Evolutionary conservation across 2,113 vertebrate genomes (phyloP), one percentile per base, ranked within the genome.

Genomic region (Talpa occidentalis): DNA sequence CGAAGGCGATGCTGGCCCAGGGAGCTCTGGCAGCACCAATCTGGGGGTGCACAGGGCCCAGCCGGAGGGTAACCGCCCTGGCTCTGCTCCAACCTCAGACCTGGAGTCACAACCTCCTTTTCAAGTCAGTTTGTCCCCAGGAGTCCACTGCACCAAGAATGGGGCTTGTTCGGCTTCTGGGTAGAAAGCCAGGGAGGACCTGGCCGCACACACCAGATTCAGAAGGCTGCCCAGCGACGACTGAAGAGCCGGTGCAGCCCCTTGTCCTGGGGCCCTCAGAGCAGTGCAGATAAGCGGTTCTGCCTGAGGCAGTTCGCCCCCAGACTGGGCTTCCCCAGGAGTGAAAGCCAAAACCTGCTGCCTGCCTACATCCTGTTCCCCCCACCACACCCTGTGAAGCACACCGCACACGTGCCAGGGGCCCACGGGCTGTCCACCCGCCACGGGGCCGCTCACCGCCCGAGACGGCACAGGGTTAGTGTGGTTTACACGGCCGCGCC

Each of bases 381-480:
- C 47, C 47, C 47, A 16, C 52, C 69, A 52, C 0, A 2, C 69
- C 52, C 35, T 78, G 85, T 73, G 56, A 52, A 73, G 82, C 94
- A 73, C 81, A 69, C 47, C 44, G 17, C 91, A 80, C 52, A 16
- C 32, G 37, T 49, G 72, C 37, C 4, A 3, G 2, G 12, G 47
- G 66, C 35, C 1, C 79, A 90, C n/a, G 62, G 85, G 47, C 47
- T 10, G 44, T 5, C 44, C 44, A 10, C 5, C 44, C 44, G 92
- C 91, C 87, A 60, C 2, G 44, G 19, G 94, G 56, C 86, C 19
- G 56, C 91, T 70, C 89, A 19, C 4, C 2, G 95, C n/a, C 94
- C 15, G 93, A 64, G 96, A 14, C 0, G 94, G 74, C 92, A 83
- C 94, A 66, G 94, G 96, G 98, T 98, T 98, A 98, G 98, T 98